A percentile compares a stretch with the other conserved stretches of the same genome.
Conservation (phyloP, 92 coral and sea anemone species). For the Porites divaricata region DNA sequence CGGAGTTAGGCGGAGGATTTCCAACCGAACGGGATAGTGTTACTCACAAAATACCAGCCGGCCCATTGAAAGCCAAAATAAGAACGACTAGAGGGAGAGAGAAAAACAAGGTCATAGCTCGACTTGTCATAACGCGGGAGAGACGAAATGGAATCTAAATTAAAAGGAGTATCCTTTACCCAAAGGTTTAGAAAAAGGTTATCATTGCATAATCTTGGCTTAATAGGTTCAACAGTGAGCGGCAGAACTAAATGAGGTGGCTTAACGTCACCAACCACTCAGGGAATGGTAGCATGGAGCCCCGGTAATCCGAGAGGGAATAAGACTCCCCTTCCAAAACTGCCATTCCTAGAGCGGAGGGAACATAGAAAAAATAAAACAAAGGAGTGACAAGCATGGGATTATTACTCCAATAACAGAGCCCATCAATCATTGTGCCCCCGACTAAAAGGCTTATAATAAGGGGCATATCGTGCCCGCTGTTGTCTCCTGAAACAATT, state of each 20-base stretch:
- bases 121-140: constrained; percentile 64
- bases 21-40: constrained; percentile 53
- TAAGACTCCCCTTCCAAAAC: background rate
- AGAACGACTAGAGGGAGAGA: constrained; percentile 28
- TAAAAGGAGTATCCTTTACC: constrained; percentile 28
- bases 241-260: constrained; percentile 17
- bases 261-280: background rate
- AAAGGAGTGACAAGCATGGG: background rate
- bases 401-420: background rate
- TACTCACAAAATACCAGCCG: constrained; percentile 43
- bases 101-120: constrained; percentile 59
- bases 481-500: background rate
- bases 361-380: background rate
- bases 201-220: constrained; percentile 30
- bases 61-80: constrained; percentile 58
- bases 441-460: background rate
- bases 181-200: constrained; percentile 33
- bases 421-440: background rate
- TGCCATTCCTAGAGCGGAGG: background rate
- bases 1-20: constrained; percentile 47
- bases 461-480: background rate
- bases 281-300: background rate
- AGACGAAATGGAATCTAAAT: constrained; percentile 6
- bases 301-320: constrained; percentile 1
- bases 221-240: constrained; percentile 18